A percentile compares a stretch with the other conserved stretches of the same genome.
Conservation (phyloP, 1,140 invertebrate genomes). For the Tetragonula clypearis region DNA sequence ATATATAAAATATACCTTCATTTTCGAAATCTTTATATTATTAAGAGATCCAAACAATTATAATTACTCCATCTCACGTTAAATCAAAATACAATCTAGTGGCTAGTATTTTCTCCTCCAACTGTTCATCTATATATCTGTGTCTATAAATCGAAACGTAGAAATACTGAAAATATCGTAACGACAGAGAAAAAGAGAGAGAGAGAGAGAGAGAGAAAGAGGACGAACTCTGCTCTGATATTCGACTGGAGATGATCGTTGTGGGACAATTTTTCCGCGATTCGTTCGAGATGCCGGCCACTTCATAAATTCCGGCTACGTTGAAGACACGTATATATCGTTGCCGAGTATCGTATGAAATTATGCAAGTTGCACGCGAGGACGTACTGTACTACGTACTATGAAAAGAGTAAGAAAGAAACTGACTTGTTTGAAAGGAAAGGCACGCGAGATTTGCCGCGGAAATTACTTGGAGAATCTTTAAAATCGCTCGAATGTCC, state of each 20-base stretch:
- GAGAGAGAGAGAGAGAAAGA: no score
- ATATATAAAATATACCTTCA: no score
- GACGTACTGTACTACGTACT: neutral
- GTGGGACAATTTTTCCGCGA: neutral
- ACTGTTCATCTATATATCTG: no score
- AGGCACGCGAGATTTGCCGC: neutral
- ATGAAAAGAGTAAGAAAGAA: neutral
- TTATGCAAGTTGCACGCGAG: conserved; percentile 23
- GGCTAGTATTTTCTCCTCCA: no score
- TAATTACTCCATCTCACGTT: no score
- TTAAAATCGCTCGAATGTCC: no score
- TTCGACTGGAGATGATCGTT: neutral
- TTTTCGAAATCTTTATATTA: no score
- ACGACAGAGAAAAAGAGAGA: no score
- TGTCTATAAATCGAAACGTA: no score
- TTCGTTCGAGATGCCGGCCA: neutral
- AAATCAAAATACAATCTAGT: no score
- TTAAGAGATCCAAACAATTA: no score
- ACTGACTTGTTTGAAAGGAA: neutral
- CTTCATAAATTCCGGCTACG: neutral
- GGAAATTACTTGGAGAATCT: neutral
- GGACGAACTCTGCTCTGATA: neutral
- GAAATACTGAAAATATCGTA: no score
- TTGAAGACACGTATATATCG: neutral
- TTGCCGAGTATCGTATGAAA: conserved; percentile 12